Evolutionary conservation across 2,797 vertebrate species (phyloP).

Genomic region (Chloroceryle inda): DNA sequence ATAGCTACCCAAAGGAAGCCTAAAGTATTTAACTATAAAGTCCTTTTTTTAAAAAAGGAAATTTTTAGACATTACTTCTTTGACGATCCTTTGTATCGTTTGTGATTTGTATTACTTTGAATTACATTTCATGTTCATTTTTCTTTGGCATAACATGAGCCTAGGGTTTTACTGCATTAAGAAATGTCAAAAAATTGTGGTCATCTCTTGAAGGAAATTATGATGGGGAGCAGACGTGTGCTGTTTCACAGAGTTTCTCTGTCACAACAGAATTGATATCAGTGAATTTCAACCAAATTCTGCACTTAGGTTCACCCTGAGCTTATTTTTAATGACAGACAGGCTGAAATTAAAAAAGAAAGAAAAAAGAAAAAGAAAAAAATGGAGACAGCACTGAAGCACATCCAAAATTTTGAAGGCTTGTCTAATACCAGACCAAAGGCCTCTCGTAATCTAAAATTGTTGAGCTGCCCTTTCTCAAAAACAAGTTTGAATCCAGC

Average conservation of each 20-base stretch:
- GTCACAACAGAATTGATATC: background rate
- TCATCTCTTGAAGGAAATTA: background rate
- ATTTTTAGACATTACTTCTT: background rate
- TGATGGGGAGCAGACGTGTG: background rate
- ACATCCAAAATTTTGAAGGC: background rate
- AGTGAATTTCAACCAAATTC: background rate
- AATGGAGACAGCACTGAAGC: background rate
- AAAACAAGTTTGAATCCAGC: constrained; percentile 30
- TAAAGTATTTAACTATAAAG: background rate
- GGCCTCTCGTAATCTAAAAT: background rate
- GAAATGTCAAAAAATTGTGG: background rate
- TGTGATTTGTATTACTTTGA: background rate
- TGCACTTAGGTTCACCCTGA: background rate
- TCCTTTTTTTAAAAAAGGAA: background rate
- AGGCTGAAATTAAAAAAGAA: background rate
- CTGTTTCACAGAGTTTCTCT: background rate
- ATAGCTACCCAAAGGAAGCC: background rate
- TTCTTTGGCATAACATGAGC: background rate
- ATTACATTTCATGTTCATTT: background rate
- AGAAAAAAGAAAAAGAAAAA: background rate
- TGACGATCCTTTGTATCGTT: background rate
- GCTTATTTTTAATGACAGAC: background rate
- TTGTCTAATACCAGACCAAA: background rate
- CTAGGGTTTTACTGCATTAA: background rate
- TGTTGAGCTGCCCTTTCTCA: background rate